These are phyloP conservation scores for Orius laevigatus DNA, from an alignment of 1,140 invertebrate species.

Conservation along the genomic window DNA sequence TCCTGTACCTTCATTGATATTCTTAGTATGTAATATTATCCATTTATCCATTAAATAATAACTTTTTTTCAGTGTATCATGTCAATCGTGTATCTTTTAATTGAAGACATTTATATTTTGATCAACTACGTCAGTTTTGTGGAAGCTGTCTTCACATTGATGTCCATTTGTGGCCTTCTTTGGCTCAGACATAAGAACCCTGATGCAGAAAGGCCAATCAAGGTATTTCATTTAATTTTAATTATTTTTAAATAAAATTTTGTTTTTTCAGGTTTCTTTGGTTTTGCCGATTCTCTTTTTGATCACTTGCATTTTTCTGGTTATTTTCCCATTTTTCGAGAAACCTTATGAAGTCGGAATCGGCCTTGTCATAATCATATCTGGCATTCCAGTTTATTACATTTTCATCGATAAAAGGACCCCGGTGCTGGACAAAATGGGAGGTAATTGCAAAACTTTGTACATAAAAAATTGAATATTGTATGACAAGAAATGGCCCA, in stretches of 20 bases:
- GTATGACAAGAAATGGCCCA: neutral
- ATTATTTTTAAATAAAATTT: neutral
- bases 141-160: slow-evolving; percentile 81
- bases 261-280: slow-evolving; percentile 37
- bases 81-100: slow-evolving; percentile 64
- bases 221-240: slow-evolving; percentile 32
- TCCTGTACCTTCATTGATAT: slow-evolving; percentile 79
- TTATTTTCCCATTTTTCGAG: slow-evolving; percentile 61
- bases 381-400: slow-evolving; percentile 82
- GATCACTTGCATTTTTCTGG: slow-evolving; percentile 64
- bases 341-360: slow-evolving; percentile 66
- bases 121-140: slow-evolving; percentile 91
- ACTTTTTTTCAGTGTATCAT: slow-evolving; percentile 51
- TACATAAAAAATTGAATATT: too few relatives aligned
- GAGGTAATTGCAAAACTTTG: slow-evolving; percentile 18
- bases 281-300: slow-evolving; percentile 70
- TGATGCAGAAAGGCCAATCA: slow-evolving; percentile 46
- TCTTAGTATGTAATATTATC: slow-evolving; percentile 51
- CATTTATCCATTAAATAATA: neutral
- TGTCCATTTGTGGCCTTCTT: slow-evolving; percentile 71
- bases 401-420: slow-evolving; percentile 72
- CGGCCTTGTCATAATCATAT: slow-evolving; percentile 63
- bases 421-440: slow-evolving; percentile 22
- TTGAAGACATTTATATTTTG: slow-evolving; percentile 71
- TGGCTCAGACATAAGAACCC: slow-evolving; percentile 69